phyloP scores from a whole-genome alignment of 1,140 invertebrate genomes.

The Probaryconus sp. region DNA sequence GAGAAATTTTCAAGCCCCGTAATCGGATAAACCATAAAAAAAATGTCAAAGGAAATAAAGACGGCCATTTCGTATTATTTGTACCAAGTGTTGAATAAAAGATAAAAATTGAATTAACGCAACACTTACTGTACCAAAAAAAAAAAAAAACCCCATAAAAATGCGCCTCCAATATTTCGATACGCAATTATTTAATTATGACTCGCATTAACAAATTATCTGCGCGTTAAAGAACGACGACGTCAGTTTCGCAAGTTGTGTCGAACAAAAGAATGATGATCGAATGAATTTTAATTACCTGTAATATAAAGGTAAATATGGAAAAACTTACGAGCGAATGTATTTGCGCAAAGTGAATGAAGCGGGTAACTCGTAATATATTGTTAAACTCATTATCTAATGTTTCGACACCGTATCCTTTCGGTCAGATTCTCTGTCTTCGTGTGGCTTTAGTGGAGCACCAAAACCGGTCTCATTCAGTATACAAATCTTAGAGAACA shows the following conservation, averaged over 20 bases:
- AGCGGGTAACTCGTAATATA: slow-evolving; percentile 37
- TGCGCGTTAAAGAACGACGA: slow-evolving; percentile 12
- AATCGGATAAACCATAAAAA: too few relatives aligned
- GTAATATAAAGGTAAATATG: slow-evolving; percentile 16
- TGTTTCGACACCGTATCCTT: slow-evolving; percentile 58
- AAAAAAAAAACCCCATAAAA: too few relatives aligned
- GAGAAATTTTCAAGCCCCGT: too few relatives aligned
- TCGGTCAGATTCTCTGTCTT: slow-evolving; percentile 54
- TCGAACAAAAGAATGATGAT: slow-evolving; percentile 40
- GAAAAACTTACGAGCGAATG: slow-evolving; percentile 28
- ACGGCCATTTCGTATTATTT: too few relatives aligned
- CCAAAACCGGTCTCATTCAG: slow-evolving; percentile 48
- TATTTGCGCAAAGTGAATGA: slow-evolving; percentile 32
- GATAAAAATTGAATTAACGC: slow-evolving; percentile 20
- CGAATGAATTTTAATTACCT: slow-evolving; percentile 45
- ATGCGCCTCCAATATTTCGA: not conserved
- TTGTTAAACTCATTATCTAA: slow-evolving; percentile 56
- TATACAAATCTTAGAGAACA: slow-evolving; percentile 40
- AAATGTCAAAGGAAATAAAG: too few relatives aligned
- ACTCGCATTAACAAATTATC: slow-evolving; percentile 8
- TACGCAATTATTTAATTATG: slow-evolving; percentile 1
- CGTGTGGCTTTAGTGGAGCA: slow-evolving; percentile 47
- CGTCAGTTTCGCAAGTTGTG: slow-evolving; percentile 22
- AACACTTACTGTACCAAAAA: slow-evolving; percentile 1
- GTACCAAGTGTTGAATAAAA: slow-evolving; percentile 10